Evolutionary conservation across 2,113 vertebrate genomes (phyloP), one percentile per base, ranked within the genome.

Genomic region (Halcyon malimbica): DNA sequence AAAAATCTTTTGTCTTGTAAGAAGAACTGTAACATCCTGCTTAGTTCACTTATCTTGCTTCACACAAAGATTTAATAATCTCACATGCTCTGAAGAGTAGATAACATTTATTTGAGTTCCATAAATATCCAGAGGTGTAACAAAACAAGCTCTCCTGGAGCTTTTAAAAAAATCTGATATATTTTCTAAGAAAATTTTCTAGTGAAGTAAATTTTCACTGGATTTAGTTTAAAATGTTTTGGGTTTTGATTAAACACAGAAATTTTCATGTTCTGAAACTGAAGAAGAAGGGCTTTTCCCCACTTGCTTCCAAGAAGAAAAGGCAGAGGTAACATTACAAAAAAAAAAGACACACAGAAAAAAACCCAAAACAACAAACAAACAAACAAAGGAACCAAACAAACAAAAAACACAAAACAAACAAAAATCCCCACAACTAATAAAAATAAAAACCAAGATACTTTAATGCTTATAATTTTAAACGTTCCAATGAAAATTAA

Each of bases 1-100:
- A 74, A 94, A 92, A 88, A 50, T 20, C 60, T 92, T 93, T 68
- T 84, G 73, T 89, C 79, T 75, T 87, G 12, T 56, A 75, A 93
- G 76, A 12, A 85, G 76, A 86, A 83, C 16, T 35, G 12, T 19
- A 90, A 78, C 79, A 71, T 50, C 41, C 88, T 83, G 46, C 56
- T 94, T 81, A 67, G 56, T 41, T 89, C 50, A 50, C 56, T 90
- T 85, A 26, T 67, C 73, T 77, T 89, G 75, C 60, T 62, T 57
- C 65, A 78, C 26, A 86, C 14, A 33, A 82, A 79, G 48, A 91
- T 87, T 92, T 92, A 90, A 92, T 92, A 75, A 78, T 67, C 39
- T 60, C 56, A 48, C 31, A 83, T 20, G 15, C 51, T 93, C 50
- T 69, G 74, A 91, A 84, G 41, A 85, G 70, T 7, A 87, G 41